Evolutionary conservation across 1,140 invertebrate genomes (phyloP).

Genomic region (Thalassaphorura encarpata): DNA sequence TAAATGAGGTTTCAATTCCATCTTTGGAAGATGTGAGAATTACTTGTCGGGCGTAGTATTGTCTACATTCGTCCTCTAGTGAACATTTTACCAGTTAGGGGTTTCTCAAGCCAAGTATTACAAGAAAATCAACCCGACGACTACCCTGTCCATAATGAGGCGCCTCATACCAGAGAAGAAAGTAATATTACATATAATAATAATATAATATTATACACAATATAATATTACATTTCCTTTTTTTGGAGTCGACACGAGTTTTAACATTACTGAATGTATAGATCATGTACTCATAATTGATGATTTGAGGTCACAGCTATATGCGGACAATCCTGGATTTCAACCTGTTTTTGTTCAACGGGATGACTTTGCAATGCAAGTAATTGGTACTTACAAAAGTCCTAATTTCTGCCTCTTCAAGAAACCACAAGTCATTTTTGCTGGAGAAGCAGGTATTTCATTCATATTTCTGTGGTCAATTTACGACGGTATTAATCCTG

Average conservation of each 20-base stretch:
- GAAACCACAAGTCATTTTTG: conserved; percentile 1
- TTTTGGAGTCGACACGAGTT: not conserved
- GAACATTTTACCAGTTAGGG: no score
- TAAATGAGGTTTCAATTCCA: not conserved
- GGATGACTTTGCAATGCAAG: not conserved
- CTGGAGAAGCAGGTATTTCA: conserved; percentile 1
- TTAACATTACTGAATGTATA: not conserved
- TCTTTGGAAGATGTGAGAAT: not conserved
- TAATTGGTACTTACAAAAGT: conserved; percentile 8
- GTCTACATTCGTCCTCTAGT: not conserved
- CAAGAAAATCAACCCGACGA: not conserved
- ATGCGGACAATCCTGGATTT: not conserved
- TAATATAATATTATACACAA: not conserved
- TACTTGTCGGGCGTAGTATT: not conserved
- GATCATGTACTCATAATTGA: not conserved
- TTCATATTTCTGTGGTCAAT: not conserved
- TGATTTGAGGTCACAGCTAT: not conserved
- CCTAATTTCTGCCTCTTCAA: not conserved
- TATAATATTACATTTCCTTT: not conserved
- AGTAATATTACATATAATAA: not conserved
- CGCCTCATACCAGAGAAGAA: not conserved
- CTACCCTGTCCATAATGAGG: not conserved
- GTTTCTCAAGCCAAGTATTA: not conserved
- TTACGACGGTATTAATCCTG: not conserved
- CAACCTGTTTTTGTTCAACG: not conserved